Conservation (phyloP, 2,797 vertebrate genomes). For the Chaunax sp. region DNA sequence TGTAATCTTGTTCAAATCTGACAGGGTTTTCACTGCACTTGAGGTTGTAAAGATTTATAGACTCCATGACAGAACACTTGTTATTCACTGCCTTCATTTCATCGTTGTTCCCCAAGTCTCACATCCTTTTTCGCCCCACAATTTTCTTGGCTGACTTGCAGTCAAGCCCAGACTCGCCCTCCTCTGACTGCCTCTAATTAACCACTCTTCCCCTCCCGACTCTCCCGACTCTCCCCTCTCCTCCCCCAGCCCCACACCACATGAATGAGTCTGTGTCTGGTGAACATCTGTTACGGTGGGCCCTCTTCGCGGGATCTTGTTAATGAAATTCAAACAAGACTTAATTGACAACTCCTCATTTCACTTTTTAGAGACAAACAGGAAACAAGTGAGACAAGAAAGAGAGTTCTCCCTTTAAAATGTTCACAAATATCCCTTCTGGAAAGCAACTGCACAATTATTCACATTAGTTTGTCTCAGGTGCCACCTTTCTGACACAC, state of each 20-base stretch:
- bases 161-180: slow-evolving; percentile 70
- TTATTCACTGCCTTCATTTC: background rate
- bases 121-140: slow-evolving; percentile 22
- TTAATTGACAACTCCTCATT: slow-evolving; percentile 30
- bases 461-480: too few relatives aligned
- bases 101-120: slow-evolving; percentile 6
- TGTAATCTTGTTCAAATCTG: background rate
- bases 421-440: background rate
- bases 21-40: slow-evolving; percentile 8
- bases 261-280: slow-evolving; percentile 51
- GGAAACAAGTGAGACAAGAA: slow-evolving; percentile 53
- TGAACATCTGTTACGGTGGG: slow-evolving; percentile 57
- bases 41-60: slow-evolving; percentile 11
- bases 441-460: too few relatives aligned
- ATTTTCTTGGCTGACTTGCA: slow-evolving; percentile 42
- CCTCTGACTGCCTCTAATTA: slow-evolving; percentile 26
- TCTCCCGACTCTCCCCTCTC: slow-evolving; percentile 2
- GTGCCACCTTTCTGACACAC: slow-evolving; percentile 26
- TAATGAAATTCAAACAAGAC: slow-evolving; percentile 75
- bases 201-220: slow-evolving; percentile 12
- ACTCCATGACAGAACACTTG: background rate
- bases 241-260: slow-evolving; percentile 20
- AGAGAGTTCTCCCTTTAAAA: background rate
- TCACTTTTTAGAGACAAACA: slow-evolving; percentile 6
- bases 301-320: slow-evolving; percentile 44